These are phyloP conservation scores for Bombyx mori DNA, from an alignment of 1,140 invertebrate species.

Conservation along the genomic window ASM3026992v2 NC_085109.1:13459501-13460000, in stretches of 20 bases:
- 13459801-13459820: too few species aligned
- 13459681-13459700: background rate
- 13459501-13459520: too few species aligned
- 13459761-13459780: background rate
- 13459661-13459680: background rate
- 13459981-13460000: too few species aligned
- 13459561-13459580: slow-evolving; percentile 40
- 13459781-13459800: background rate
- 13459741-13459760: background rate
- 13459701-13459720: background rate
- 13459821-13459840: too few species aligned
- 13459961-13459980: too few species aligned
- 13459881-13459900: too few species aligned
- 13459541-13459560: slow-evolving; percentile 11
- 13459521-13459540: background rate
- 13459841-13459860: too few species aligned
- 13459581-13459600: slow-evolving; percentile 92
- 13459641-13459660: slow-evolving; percentile 78
- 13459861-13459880: too few species aligned
- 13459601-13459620: slow-evolving; percentile 94
- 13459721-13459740: background rate
- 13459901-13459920: too few species aligned
- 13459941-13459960: too few species aligned
- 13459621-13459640: slow-evolving; percentile 94
- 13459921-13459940: too few species aligned